phyloP scores from a whole-genome alignment of 1,140 invertebrate genomes.

The Halotydeus destructor region DNA sequence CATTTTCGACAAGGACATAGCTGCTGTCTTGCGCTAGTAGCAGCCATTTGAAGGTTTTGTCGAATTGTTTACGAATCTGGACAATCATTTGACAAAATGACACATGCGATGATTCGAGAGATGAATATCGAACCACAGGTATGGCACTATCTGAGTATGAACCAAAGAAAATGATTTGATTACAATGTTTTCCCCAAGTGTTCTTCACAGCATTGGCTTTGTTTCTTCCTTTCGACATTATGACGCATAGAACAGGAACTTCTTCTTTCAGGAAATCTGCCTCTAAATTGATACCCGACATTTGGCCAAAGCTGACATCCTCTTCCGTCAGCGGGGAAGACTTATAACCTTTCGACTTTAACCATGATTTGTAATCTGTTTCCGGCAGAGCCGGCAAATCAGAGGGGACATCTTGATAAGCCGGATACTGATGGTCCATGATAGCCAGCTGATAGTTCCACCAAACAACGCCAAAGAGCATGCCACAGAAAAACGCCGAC shows the following conservation, averaged over 20 bases:
- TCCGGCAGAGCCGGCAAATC: too few species aligned
- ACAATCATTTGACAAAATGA: constrained; percentile 17
- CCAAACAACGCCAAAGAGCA: constrained; percentile 20
- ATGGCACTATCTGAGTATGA: constrained; percentile 16
- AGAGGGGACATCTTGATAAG: too few species aligned
- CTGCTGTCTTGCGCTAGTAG: constrained; percentile 26
- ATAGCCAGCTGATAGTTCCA: constrained; percentile 17
- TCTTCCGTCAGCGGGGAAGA: constrained; percentile 12
- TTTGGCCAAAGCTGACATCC: constrained; percentile 10
- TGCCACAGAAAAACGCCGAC: constrained; percentile 17
- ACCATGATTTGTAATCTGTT: constrained; percentile 16
- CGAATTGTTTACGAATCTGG: constrained; percentile 19
- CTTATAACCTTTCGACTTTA: constrained; percentile 9
- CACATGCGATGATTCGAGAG: constrained; percentile 11
- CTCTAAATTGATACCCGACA: constrained; percentile 2
- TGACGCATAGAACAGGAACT: constrained; percentile 16
- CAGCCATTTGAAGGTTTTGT: too few species aligned
- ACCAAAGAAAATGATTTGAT: constrained; percentile 17
- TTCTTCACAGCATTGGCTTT: constrained; percentile 15
- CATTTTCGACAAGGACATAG: constrained; percentile 25
- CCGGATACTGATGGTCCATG: background rate
- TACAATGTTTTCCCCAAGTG: constrained; percentile 20
- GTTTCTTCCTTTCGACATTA: constrained; percentile 16
- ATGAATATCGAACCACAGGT: constrained; percentile 16
- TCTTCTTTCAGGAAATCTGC: constrained; percentile 11